These are phyloP conservation scores for Pelagia noctiluca DNA, from an alignment of 30 jellyfish, hydroid and myxozoan species.

Conservation along the genomic window DNA sequence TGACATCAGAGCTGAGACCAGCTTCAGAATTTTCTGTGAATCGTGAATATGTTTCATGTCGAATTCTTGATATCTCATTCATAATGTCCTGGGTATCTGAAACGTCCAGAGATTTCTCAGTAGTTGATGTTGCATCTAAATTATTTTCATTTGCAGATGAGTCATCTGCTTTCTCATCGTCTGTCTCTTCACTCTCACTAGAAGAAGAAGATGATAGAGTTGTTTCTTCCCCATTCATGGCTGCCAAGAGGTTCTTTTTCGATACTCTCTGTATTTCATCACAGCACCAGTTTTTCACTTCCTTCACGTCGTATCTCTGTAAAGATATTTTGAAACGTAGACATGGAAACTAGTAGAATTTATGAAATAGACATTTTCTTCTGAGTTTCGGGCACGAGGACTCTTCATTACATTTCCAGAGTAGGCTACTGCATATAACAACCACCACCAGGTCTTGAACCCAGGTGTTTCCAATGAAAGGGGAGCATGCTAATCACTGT, in stretches of 20 bases:
- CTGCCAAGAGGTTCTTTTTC: conserved; percentile 49
- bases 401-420: too few relatives aligned
- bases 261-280: conserved; percentile 80
- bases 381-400: too few relatives aligned
- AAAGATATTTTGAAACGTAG: too few relatives aligned
- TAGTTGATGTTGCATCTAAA: neutral
- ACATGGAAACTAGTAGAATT: too few relatives aligned
- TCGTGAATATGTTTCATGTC: too few relatives aligned
- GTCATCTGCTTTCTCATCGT: neutral
- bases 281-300: conserved; percentile 89
- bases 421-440: too few relatives aligned
- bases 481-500: too few relatives aligned
- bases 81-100: neutral
- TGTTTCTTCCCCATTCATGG: conserved; percentile 41
- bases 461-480: too few relatives aligned
- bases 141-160: neutral
- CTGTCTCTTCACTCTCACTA: conserved; percentile 69
- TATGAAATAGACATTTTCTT: too few relatives aligned
- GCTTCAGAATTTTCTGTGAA: neutral
- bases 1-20: too few relatives aligned
- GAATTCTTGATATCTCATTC: too few relatives aligned
- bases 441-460: too few relatives aligned
- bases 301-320: conserved; percentile 79
- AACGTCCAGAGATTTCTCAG: neutral
- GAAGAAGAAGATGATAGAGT: conserved; percentile 46